Evolutionary conservation across 2,888 invertebrate species (phyloP).

Genomic region (Sturmia bella): DNA sequence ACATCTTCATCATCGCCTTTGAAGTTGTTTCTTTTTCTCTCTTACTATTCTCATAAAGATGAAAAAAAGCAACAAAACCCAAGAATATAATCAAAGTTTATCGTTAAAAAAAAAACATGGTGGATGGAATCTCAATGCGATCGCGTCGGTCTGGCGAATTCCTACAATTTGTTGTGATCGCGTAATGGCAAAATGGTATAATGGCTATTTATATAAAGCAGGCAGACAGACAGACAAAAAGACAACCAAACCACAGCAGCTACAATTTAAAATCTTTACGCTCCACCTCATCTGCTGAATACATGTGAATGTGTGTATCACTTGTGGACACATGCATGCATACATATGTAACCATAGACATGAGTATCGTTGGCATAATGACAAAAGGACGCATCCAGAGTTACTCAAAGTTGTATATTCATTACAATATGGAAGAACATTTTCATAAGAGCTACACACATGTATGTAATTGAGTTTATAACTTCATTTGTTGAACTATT

Average conservation of each 20-base stretch:
- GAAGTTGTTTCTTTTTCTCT: conserved; percentile 16
- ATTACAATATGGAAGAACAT: no score
- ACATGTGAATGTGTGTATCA: not conserved
- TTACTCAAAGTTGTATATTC: no score
- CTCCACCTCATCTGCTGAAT: conserved; percentile 63
- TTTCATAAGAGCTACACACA: no score
- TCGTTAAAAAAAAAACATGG: conserved; percentile 52
- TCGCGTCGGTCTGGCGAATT: conserved; percentile 67
- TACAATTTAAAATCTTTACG: conserved; percentile 66
- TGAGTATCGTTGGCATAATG: no score
- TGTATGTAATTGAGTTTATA: no score
- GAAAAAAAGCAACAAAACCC: conserved; percentile 44
- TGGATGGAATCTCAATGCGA: conserved; percentile 56
- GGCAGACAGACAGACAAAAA: conserved; percentile 18
- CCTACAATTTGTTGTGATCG: conserved; percentile 55
- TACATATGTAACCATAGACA: not conserved
- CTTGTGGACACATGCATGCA: not conserved
- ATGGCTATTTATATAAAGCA: conserved; percentile 64
- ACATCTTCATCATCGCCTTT: conserved; percentile 53
- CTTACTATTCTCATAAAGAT: conserved; percentile 50
- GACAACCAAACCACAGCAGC: conserved; percentile 57
- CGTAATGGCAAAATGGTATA: conserved; percentile 56
- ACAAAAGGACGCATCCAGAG: no score
- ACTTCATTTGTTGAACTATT: no score
- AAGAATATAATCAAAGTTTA: conserved; percentile 52